These are phyloP conservation scores for Danaus chrysippus DNA, from an alignment of 2,888 invertebrate species.

Conservation along the genomic window DNA sequence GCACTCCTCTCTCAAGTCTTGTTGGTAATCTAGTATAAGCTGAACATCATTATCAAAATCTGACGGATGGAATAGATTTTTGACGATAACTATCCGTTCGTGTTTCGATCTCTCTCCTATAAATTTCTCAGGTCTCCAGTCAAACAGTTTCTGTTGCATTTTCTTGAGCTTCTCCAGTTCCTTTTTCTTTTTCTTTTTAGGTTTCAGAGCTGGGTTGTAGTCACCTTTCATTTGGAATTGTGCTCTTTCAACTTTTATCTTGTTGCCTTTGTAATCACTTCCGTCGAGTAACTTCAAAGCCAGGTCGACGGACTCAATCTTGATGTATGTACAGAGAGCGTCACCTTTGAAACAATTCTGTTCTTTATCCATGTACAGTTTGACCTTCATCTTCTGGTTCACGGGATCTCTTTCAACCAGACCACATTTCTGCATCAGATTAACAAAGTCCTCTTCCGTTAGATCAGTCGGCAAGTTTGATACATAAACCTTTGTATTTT, in stretches of 20 bases:
- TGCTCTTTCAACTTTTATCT: slow-evolving; percentile 93
- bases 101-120: slow-evolving; percentile 91
- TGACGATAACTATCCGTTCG: slow-evolving; percentile 94
- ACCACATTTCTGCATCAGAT: slow-evolving; percentile 97
- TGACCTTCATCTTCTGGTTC: slow-evolving; percentile 90
- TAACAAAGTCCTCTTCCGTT: slow-evolving; percentile 92
- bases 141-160: slow-evolving; percentile 96
- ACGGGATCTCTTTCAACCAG: slow-evolving; percentile 92
- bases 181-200: slow-evolving; percentile 92
- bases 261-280: slow-evolving; percentile 86
- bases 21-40: slow-evolving; percentile 93
- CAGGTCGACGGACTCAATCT: slow-evolving; percentile 96
- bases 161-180: slow-evolving; percentile 95
- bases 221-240: slow-evolving; percentile 96
- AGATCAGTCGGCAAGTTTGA: slow-evolving; percentile 93
- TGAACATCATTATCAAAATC: slow-evolving; percentile 95
- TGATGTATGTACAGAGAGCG: slow-evolving; percentile 96
- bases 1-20: slow-evolving; percentile 93
- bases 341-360: slow-evolving; percentile 95
- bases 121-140: slow-evolving; percentile 97
- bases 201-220: slow-evolving; percentile 95
- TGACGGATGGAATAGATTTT: slow-evolving; percentile 93
- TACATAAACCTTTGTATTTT: slow-evolving; percentile 97
- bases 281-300: slow-evolving; percentile 96
- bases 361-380: slow-evolving; percentile 91